These are phyloP conservation scores for Lasioglossum villosulum DNA, from an alignment of 2,888 invertebrate species.

Conservation along the genomic window DNA sequence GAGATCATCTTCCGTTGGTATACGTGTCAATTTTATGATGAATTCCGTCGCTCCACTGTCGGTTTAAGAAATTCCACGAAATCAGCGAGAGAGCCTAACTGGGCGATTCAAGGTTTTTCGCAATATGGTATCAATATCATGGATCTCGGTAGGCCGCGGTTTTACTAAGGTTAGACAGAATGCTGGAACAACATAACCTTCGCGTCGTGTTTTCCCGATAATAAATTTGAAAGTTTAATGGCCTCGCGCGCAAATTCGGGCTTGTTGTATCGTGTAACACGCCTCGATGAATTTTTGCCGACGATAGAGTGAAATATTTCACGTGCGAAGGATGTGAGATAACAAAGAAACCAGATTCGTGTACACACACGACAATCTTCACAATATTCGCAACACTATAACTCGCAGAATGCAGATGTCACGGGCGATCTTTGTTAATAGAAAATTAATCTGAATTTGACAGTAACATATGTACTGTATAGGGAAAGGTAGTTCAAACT, in stretches of 20 bases:
- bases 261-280: constrained; percentile 12
- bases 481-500: too few species aligned
- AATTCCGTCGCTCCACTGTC: too few species aligned
- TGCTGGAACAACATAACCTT: constrained; percentile 24
- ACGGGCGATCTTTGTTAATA: too few species aligned
- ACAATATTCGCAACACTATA: background rate
- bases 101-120: background rate
- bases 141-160: too few species aligned
- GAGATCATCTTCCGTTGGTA: too few species aligned
- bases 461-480: too few species aligned
- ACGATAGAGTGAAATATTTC: constrained; percentile 14
- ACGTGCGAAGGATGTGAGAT: constrained; percentile 3
- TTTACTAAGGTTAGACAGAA: too few species aligned
- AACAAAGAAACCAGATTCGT: background rate
- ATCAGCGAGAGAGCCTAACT: background rate
- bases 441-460: too few species aligned
- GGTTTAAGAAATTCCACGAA: background rate
- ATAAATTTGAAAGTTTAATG: constrained; percentile 45
- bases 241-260: constrained; percentile 11
- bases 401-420: background rate
- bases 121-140: constrained; percentile 8
- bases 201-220: constrained; percentile 34
- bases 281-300: constrained; percentile 29
- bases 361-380: too few species aligned
- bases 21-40: too few species aligned